phyloP scores from a whole-genome alignment of 2,113 vertebrate genomes.

The Speoplatyrhinus poulsoni region DNA sequence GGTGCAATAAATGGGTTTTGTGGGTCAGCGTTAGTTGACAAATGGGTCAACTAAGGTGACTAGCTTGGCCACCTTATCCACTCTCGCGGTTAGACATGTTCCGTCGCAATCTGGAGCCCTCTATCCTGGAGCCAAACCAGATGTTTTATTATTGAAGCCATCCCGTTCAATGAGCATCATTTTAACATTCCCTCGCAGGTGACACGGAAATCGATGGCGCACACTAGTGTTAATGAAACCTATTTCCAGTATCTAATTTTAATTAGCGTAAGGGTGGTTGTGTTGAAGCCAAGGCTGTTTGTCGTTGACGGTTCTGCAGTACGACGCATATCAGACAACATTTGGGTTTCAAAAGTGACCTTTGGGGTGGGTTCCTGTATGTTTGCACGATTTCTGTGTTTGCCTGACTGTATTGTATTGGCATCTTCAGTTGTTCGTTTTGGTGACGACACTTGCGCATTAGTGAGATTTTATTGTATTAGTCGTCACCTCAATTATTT shows the following conservation, averaged over 20 bases:
- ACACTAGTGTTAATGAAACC: background rate
- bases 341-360: background rate
- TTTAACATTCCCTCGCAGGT: conserved; percentile 8
- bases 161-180: background rate
- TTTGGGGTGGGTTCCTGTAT: background rate
- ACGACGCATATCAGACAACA: conserved; percentile 8
- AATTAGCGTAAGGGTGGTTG: background rate
- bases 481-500: conserved; percentile 61
- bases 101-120: background rate
- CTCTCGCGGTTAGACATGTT: background rate
- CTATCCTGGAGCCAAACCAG: background rate
- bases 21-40: background rate
- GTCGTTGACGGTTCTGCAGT: background rate
- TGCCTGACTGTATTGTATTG: conserved; percentile 31
- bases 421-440: conserved; percentile 3
- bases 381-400: conserved; percentile 15
- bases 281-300: background rate
- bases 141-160: background rate
- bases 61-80: conserved; percentile 21
- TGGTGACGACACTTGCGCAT: conserved; percentile 35
- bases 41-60: background rate
- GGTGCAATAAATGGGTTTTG: background rate
- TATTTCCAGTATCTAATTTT: conserved; percentile 21
- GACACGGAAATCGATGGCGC: background rate
- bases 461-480: conserved; percentile 47